These are phyloP conservation scores for Silurus meridionalis DNA, from an alignment of 2,113 vertebrate species.

Conservation along the genomic window DNA sequence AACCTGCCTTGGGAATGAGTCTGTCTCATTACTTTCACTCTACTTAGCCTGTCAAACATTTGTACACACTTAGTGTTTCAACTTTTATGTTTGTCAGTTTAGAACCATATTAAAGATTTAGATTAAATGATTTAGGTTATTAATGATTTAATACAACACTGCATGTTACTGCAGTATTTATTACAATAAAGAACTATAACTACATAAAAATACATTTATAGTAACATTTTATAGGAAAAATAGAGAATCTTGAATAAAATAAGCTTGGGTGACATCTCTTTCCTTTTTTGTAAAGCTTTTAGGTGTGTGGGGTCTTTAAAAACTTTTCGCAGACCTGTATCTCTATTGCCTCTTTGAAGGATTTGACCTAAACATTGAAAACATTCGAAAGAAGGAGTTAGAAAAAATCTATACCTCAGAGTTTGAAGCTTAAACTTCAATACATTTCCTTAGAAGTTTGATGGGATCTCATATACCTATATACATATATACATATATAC, in stretches of 20 bases:
- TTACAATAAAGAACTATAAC: neutral
- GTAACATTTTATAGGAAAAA: neutral
- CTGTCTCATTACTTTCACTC: slow-evolving; percentile 17
- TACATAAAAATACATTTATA: neutral
- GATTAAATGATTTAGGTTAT: neutral
- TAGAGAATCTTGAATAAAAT: neutral
- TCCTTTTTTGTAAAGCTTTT: neutral
- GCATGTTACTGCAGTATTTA: neutral
- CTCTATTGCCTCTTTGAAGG: neutral
- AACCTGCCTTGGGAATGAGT: slow-evolving; percentile 1
- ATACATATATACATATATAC: too few species aligned
- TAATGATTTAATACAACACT: neutral
- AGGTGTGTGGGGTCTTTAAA: neutral
- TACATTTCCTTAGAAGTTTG: neutral
- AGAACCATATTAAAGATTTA: neutral
- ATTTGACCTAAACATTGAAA: neutral
- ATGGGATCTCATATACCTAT: neutral
- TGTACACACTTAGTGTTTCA: neutral
- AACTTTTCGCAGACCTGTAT: neutral
- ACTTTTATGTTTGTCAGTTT: neutral
- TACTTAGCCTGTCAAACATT: slow-evolving; percentile 1
- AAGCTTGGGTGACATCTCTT: neutral
- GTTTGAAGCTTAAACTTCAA: neutral
- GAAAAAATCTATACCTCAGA: neutral
- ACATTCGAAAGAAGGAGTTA: neutral